Percentiles rank a stretch among this genome's conserved stretches.
phyloP scores from a whole-genome alignment of 2,888 invertebrate species.

The Ornithoptera priamus region DNA sequence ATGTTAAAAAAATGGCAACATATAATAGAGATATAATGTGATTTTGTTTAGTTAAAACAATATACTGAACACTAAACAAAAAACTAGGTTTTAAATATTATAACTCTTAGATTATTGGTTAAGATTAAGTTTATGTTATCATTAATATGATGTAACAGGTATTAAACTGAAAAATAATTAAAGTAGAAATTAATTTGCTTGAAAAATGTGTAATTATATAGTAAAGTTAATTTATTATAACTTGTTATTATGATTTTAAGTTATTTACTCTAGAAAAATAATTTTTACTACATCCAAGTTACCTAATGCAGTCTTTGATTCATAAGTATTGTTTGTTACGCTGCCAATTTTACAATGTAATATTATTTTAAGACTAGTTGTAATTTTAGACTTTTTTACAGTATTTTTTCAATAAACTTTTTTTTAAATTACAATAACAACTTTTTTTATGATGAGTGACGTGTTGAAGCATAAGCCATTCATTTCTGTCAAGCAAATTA shows the following conservation, averaged over 20 bases:
- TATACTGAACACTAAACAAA: slow-evolving; percentile 16
- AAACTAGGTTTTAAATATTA: not conserved
- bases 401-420: slow-evolving; percentile 54
- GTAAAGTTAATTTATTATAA: slow-evolving; percentile 28
- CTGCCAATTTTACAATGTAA: slow-evolving; percentile 61
- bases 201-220: slow-evolving; percentile 4
- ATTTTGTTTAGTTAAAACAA: slow-evolving; percentile 21
- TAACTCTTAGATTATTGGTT: not conserved
- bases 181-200: no score
- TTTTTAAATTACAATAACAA: not conserved
- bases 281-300: slow-evolving; percentile 52
- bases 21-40: slow-evolving; percentile 13
- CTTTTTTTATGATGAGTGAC: no score
- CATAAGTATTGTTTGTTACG: slow-evolving; percentile 46
- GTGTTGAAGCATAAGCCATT: no score
- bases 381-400: slow-evolving; percentile 58
- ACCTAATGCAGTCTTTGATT: slow-evolving; percentile 55
- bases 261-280: slow-evolving; percentile 34
- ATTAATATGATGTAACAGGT: no score
- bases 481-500: no score
- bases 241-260: slow-evolving; percentile 17
- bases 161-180: no score
- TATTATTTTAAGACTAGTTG: slow-evolving; percentile 52
- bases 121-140: not conserved
- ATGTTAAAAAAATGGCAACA: not conserved